Base-by-base conservation (phyloP, 2,888 invertebrate genomes). In the Busseola fusca region DNA sequence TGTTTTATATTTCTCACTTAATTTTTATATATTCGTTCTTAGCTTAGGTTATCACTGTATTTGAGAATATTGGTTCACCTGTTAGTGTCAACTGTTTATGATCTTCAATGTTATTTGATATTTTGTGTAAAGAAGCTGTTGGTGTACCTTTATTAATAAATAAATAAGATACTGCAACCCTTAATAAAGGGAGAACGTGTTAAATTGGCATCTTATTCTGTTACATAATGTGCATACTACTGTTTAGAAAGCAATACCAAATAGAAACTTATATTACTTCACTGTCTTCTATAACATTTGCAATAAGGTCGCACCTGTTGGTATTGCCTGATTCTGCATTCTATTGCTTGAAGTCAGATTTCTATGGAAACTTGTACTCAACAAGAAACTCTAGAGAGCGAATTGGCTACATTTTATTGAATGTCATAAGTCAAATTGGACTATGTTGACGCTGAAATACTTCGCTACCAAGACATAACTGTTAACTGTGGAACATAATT, bases 251-350 rank as follows among this genome's bases (percentile, higher is more conserved):
- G 45, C 37, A 74, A 69, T 74, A 63, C 27, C 10, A 74, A 63
- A 74, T 42, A 25, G 68, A 74, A 69, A 27, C 52, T 69, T 52
- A 74, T 74, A 52, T 69, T 21, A 50, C 59, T 37, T 42, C 12
- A 64, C 64, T 25, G 64, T 56, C n/a, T 42, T 56, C 54, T 30
- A 56, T 30, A 76, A 27, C 34, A 60, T 30, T 21, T 74, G 59
- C 75, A 75, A 75, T 70, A 75, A 10, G 16, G 40, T 25, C 59
- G 75, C 64, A 75, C 75, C 75, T 70, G 74, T 42, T 58, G 25
- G n/a, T 64, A 64, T 75, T 70, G 54, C 21, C 34, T 54, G 64
- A 37, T 72, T 59, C 42, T 58, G 72, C 66, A 72, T 59, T 72
- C 5, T 25, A 66, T 52, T 50, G 40, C 60, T 73, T 50, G 27